Evolutionary conservation across 2,888 invertebrate species (phyloP).

Genomic region (Apodemia hepburni): DNA sequence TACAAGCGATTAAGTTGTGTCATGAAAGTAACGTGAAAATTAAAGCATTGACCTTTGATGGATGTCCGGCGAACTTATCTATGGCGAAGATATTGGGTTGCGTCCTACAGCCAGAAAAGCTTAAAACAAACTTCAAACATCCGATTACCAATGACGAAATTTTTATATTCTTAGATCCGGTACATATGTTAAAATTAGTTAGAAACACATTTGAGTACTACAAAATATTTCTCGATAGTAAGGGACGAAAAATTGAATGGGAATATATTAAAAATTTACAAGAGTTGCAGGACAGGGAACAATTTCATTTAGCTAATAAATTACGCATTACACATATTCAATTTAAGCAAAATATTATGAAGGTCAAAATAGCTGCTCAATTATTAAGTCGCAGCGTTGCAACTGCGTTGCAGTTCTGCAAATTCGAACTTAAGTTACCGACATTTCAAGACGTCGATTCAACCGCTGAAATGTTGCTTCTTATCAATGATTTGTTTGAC

Average conservation of each 20-base stretch:
- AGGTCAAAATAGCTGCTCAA: constrained; percentile 15
- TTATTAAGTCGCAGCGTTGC: constrained; percentile 16
- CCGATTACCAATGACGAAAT: neutral
- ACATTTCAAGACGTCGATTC: constrained; percentile 4
- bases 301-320: neutral
- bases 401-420: constrained; percentile 18
- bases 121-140: constrained; percentile 7
- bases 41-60: constrained; percentile 13
- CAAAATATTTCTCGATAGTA: neutral
- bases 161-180: no score
- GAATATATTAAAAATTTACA: neutral
- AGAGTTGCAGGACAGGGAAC: neutral
- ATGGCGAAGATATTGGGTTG: constrained; percentile 7
- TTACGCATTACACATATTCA: neutral
- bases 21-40: constrained; percentile 8
- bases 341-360: constrained; percentile 23
- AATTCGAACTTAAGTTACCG: neutral
- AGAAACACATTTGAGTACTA: constrained; percentile 6
- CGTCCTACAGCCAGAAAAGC: neutral
- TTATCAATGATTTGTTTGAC: neutral
- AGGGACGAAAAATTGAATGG: neutral
- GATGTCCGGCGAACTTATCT: constrained; percentile 2
- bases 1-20: neutral
- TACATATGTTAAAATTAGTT: neutral
- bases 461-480: neutral